Base-by-base conservation (phyloP, 2,888 invertebrate species). In the Yponomeuta malinellus region DNA sequence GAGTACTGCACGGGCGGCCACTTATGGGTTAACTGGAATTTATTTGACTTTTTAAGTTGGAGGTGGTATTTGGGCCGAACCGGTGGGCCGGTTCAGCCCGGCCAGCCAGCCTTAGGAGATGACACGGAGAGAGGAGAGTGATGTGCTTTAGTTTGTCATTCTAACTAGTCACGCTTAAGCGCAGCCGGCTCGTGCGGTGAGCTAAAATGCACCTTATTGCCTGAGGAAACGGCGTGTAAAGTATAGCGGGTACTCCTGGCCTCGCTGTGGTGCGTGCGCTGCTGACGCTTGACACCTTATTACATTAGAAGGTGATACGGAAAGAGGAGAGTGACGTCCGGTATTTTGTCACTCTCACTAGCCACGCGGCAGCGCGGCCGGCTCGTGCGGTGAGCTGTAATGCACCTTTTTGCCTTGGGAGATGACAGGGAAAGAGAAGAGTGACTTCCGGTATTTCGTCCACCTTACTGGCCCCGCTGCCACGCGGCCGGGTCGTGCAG, bases 221-320 rank as follows among this genome's bases (percentile, higher is more conserved):
- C 5, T 2, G 37, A 5, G 37, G 37, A 37, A 2, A 37, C 4
- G 37, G 37, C 5, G 37, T 5, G 5, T 2, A 5, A 80, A 95
- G 95, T 66, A 97, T 23, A 23, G 23, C 23, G 23, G 23, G 23
- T 0, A 23, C 23, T 23, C 23, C 23, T 23, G 23, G 23, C 96
- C 64, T 97, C 96, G 37, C 97, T 97, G 0, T 97, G 97, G 97
- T 93, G 92, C 79, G 92, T 92, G 23, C 81, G 10, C 37, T 71
- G 97, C 83, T 90, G 93, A 8, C 93, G 95, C 77, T 97, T 96
- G 82, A 95, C 93, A 12, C 94, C 23, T 23, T 23, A 23, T 23
- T 23, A 23, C 23, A 23, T 23, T 23, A 23, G 23, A 23, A 23
- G 23, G 23, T 23, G 23, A 23, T 1, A 23, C 23, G 23, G 23